Evolutionary conservation across 2,797 vertebrate genomes (phyloP).

Genomic region (Acanthurus tractus): DNA sequence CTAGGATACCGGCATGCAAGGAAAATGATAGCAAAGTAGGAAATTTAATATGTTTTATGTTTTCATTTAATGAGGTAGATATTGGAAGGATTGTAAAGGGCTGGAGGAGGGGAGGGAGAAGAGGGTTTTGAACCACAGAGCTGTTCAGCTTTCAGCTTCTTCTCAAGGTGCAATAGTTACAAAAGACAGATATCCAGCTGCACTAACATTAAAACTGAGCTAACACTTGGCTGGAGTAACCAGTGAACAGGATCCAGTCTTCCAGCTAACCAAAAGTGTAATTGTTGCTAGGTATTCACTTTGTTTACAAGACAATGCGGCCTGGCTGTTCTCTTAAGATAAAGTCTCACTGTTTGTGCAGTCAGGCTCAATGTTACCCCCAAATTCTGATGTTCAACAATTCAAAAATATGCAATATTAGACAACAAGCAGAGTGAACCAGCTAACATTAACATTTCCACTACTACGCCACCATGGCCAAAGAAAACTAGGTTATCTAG

Average conservation of each 20-base stretch:
- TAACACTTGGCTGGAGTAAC: background rate
- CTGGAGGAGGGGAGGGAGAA: too few species aligned
- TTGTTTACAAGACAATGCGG: conserved; percentile 28
- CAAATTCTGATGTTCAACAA: background rate
- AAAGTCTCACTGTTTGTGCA: background rate
- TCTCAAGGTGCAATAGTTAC: background rate
- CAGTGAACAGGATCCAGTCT: conserved; percentile 6
- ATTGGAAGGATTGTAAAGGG: background rate
- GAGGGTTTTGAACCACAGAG: background rate
- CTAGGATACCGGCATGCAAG: background rate
- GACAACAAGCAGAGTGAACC: background rate
- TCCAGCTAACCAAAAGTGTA: conserved; percentile 15
- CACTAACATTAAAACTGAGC: background rate
- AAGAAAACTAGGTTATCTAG: too few species aligned
- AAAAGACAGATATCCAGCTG: conserved; percentile 2
- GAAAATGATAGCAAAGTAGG: background rate
- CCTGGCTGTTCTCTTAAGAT: background rate
- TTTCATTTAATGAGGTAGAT: background rate
- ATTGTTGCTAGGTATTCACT: conserved; percentile 10
- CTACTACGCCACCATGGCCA: too few species aligned
- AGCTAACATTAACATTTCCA: background rate
- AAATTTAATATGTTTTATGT: background rate
- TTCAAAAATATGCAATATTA: background rate
- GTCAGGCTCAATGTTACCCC: background rate
- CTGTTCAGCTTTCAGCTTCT: background rate